Evolutionary conservation across 2,113 vertebrate species (phyloP).

Genomic region (Girardinichthys multiradiatus): DNA sequence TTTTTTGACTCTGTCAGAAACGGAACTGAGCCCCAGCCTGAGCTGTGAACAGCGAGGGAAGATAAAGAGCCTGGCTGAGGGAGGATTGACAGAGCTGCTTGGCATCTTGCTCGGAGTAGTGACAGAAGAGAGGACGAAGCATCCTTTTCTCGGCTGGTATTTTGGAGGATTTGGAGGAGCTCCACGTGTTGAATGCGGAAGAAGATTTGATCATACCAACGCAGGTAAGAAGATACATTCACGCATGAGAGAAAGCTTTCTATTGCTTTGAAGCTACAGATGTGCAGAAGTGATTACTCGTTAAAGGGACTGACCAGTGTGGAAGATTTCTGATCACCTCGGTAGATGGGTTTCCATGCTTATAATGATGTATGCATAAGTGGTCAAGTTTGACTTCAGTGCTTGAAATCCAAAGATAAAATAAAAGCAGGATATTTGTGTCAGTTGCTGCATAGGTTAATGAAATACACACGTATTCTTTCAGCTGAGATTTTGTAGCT

Average conservation of each 20-base stretch:
- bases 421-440: not conserved
- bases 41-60: constrained; percentile 44
- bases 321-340: no score
- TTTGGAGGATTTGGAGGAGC: constrained; percentile 25
- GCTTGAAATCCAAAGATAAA: not conserved
- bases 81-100: constrained; percentile 47
- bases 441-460: not conserved
- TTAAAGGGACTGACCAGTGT: no score
- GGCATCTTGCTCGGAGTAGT: constrained; percentile 49
- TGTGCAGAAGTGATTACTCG: not conserved
- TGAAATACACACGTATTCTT: not conserved
- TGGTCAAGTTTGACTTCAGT: not conserved
- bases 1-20: constrained; percentile 39
- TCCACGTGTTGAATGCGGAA: constrained; percentile 17
- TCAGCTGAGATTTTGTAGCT: constrained; percentile 29
- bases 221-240: constrained; percentile 48
- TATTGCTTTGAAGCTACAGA: constrained; percentile 1
- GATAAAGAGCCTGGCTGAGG: constrained; percentile 54
- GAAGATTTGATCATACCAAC: not conserved
- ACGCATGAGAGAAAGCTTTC: not conserved
- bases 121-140: constrained; percentile 29
- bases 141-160: constrained; percentile 26
- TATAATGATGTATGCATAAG: not conserved
- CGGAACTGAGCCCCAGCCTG: constrained; percentile 49
- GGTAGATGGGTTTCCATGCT: no score